Conservation (phyloP, 2,888 invertebrate genomes). For the Tethea ocularis region DNA sequence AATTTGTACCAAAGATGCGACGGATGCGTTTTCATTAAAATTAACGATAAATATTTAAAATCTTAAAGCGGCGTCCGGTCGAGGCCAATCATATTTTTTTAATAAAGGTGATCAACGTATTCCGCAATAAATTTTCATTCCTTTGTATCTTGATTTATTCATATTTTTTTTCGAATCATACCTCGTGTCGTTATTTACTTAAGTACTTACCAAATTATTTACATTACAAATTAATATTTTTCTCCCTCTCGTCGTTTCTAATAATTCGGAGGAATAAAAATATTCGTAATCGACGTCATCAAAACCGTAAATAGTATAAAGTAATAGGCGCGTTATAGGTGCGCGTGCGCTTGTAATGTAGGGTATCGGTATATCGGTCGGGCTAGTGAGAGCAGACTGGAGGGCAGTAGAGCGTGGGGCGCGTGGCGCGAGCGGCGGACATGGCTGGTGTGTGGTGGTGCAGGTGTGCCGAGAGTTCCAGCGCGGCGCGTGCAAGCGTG, state of each 20-base stretch:
- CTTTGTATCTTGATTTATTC: neutral
- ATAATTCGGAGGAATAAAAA: neutral
- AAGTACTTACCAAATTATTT: too few relatives aligned
- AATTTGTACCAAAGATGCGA: slow-evolving; percentile 59
- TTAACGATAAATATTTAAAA: slow-evolving; percentile 29
- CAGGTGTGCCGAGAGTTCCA: slow-evolving; percentile 99
- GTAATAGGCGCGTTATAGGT: neutral
- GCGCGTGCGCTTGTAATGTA: slow-evolving; percentile 28
- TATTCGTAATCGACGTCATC: neutral
- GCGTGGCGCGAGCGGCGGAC: slow-evolving; percentile 61
- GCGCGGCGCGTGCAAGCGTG: slow-evolving; percentile 99
- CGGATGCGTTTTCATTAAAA: slow-evolving; percentile 68
- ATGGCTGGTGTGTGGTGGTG: slow-evolving; percentile 82
- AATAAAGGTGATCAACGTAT: neutral
- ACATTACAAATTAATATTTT: neutral
- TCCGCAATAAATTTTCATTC: neutral
- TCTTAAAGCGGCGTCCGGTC: slow-evolving; percentile 77
- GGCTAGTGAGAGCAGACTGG: slow-evolving; percentile 15
- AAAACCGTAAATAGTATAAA: neutral
- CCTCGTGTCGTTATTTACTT: neutral
- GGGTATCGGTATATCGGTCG: slow-evolving; percentile 19
- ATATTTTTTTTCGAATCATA: neutral
- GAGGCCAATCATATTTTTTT: slow-evolving; percentile 31
- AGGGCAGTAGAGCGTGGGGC: slow-evolving; percentile 40
- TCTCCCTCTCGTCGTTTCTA: neutral